Conservation (phyloP, 2,113 vertebrate species). For the Nothocercus julius region DNA sequence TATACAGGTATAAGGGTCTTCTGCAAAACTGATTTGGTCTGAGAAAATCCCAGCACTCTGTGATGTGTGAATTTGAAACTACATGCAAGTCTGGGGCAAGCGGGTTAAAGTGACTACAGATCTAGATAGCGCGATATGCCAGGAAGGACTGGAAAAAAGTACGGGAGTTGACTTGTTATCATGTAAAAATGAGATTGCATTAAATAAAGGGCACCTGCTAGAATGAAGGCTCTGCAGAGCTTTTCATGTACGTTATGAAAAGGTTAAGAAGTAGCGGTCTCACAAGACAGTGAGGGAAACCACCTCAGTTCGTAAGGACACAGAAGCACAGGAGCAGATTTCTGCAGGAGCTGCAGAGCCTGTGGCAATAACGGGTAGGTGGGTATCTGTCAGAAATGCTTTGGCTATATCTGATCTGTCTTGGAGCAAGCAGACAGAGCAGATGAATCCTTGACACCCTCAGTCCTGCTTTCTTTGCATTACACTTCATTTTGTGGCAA, state of each 20-base stretch:
- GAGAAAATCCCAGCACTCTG: neutral
- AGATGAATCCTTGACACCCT: neutral
- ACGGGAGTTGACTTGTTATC: fast-evolving
- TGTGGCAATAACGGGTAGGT: neutral
- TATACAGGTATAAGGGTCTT: neutral
- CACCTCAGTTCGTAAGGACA: fast-evolving
- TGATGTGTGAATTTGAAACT: neutral
- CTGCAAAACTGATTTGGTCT: neutral
- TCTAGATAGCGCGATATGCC: neutral
- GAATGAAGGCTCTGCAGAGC: neutral
- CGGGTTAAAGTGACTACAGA: neutral
- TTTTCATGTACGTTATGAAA: neutral
- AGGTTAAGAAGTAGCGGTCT: neutral
- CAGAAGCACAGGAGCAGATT: neutral
- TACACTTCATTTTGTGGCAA: neutral
- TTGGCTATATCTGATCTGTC: neutral
- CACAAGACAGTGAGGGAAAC: fast-evolving
- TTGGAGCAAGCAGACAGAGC: neutral
- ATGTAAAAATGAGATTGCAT: neutral
- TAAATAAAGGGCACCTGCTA: neutral
- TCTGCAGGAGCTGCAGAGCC: neutral
- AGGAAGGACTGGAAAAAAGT: neutral
- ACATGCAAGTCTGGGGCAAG: neutral
- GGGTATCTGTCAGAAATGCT: neutral
- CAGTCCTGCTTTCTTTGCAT: neutral